Conservation (phyloP, 2,888 invertebrate species). For the Tipula lateralis region DNA sequence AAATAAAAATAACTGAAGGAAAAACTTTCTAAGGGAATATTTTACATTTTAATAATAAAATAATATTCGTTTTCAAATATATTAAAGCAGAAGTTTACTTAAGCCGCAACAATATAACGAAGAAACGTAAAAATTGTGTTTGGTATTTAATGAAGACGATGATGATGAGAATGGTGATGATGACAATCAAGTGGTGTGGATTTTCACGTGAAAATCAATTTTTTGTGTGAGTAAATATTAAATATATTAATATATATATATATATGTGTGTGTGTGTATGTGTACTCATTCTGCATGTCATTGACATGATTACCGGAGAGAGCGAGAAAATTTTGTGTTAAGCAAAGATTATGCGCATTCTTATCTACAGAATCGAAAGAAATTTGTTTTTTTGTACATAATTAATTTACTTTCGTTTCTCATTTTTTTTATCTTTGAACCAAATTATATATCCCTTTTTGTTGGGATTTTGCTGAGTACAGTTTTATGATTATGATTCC, state of each 20-base stretch:
- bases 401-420: constrained; percentile 7
- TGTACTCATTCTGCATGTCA: not conserved
- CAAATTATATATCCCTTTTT: not conserved
- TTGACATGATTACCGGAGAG: not conserved
- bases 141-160: not conserved
- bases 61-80: not conserved
- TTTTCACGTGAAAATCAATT: not conserved
- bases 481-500: constrained; percentile 11
- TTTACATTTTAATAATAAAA: not conserved
- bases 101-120: not conserved
- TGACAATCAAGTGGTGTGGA: not conserved
- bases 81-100: not conserved
- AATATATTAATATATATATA: too few species aligned
- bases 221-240: not conserved
- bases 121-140: not conserved
- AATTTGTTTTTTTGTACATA: not conserved
- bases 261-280: too few species aligned
- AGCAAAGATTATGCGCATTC: not conserved
- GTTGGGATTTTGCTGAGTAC: not conserved
- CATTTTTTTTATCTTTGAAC: not conserved
- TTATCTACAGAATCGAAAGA: not conserved
- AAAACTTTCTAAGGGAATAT: not conserved
- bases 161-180: not conserved
- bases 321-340: not conserved
- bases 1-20: not conserved